Evolutionary conservation across 1,140 invertebrate species (phyloP), one percentile per base, ranked within the genome.

Genomic region (Coptotermes formosanus): DNA sequence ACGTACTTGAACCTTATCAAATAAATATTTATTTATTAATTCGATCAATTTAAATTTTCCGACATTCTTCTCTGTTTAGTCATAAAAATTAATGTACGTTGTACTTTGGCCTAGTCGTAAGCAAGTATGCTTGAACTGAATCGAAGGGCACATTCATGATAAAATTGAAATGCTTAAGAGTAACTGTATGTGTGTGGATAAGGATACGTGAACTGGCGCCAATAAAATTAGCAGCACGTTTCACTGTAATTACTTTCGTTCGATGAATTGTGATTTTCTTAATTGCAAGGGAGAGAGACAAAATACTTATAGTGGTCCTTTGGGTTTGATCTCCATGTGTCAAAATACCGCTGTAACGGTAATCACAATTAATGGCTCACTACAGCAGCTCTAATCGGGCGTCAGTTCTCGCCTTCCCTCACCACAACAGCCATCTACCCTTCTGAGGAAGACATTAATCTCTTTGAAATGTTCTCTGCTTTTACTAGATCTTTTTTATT

Each of bases 391-490:
- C 25, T 75, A 75, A 75, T 75, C 64, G 30, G 64, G n/a, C 25
- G 64, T 75, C n/a, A 14, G 14, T 75, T 8, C 64, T 75, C n/a
- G 6, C 64, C 0, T 21, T 7, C 64, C 25, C 64, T 75, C 64
- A 30, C 3, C 64, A 75, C 64, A 75, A 30, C 59, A 64, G 9
- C 25, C 2, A 25, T 25, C 25, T n/a, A 4, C 64, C 25, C n/a
- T 30, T 75, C 25, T 30, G 7, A 9, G 25, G 64, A 75, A 75
- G 64, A 75, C 64, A 75, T 75, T 75, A 75, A 75, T 75, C 64
- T 75, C 64, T 75, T 30, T 75, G 64, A 75, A 75, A 75, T 75
- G n/a, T 75, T 75, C 64, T 75, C 64, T 30, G n/a, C 64, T 75
- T 75, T 75, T 75, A 75, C 64, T 75, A 30, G 25, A 75, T 75